A percentile compares a stretch with the other conserved stretches of the same genome.
Evolutionary conservation across 2,888 invertebrate species (phyloP).

Genomic region (Leptinotarsa juncta): DNA sequence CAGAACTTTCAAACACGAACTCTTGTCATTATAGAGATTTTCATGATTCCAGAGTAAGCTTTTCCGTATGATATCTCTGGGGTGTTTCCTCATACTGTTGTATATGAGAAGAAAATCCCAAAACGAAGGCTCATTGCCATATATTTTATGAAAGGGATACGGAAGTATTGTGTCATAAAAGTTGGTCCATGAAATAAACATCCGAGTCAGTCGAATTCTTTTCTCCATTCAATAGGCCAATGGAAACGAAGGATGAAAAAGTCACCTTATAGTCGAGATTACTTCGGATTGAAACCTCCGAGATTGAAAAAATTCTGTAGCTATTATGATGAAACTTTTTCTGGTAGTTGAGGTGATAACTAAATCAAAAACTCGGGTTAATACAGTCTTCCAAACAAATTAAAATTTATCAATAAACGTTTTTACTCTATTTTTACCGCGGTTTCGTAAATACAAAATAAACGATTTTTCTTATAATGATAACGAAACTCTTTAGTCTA

Average conservation of each 20-base stretch:
- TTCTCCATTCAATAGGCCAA: neutral
- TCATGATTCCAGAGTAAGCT: neutral
- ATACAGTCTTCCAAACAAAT: no score
- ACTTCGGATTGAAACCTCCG: neutral
- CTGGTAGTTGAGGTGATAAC: no score
- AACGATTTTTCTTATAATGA: no score
- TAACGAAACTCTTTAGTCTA: no score
- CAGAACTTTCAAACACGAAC: neutral
- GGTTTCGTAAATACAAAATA: no score
- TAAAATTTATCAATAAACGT: no score
- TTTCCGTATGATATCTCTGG: neutral
- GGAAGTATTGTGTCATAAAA: slow-evolving; percentile 2
- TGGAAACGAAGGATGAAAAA: neutral
- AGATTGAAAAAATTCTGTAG: no score
- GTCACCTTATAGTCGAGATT: neutral
- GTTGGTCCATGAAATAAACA: slow-evolving; percentile 1
- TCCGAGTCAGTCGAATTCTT: neutral
- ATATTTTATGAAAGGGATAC: slow-evolving; percentile 1
- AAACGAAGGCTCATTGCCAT: neutral
- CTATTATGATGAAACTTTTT: no score
- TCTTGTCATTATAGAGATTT: neutral
- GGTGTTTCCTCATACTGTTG: neutral
- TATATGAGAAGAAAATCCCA: neutral
- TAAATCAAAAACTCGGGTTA: no score
- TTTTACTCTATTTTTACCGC: no score